phyloP scores from a whole-genome alignment of 2,113 vertebrate genomes.

The Catagonus wagneri region DNA sequence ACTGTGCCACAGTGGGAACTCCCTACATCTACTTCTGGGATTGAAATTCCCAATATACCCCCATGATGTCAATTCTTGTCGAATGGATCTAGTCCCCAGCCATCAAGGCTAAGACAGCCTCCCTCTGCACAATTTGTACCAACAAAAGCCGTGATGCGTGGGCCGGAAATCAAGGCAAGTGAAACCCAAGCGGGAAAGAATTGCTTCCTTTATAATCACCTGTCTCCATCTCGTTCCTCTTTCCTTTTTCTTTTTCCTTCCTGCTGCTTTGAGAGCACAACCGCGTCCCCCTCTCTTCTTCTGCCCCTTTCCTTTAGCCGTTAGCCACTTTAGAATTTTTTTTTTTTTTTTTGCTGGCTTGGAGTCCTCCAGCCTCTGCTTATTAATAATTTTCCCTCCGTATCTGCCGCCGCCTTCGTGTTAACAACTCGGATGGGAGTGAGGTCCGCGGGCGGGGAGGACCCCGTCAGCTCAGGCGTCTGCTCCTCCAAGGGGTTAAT shows the following conservation, averaged over 20 bases:
- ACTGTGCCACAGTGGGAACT: too few relatives aligned
- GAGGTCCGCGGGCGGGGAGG: background rate
- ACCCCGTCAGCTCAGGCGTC: background rate
- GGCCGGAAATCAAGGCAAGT: background rate
- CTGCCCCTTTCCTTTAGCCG: background rate
- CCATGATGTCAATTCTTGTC: too few relatives aligned
- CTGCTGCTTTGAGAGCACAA: background rate
- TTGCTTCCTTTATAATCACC: background rate
- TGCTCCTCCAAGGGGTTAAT: background rate
- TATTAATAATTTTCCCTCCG: conserved; percentile 69
- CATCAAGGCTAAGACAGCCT: background rate
- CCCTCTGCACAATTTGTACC: background rate
- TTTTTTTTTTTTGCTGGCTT: background rate
- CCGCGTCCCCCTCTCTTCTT: background rate
- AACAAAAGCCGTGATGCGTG: background rate
- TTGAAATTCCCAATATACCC: too few relatives aligned
- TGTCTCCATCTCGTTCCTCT: background rate
- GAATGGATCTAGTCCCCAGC: background rate
- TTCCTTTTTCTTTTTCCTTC: background rate
- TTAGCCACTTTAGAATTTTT: conserved; percentile 52
- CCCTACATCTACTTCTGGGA: too few relatives aligned
- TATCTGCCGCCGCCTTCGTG: background rate
- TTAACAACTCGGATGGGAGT: background rate
- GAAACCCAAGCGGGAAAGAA: background rate
- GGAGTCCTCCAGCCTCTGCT: background rate